Conservation (phyloP, 2,797 vertebrate genomes). For the Syndactyla subalaris region DNA sequence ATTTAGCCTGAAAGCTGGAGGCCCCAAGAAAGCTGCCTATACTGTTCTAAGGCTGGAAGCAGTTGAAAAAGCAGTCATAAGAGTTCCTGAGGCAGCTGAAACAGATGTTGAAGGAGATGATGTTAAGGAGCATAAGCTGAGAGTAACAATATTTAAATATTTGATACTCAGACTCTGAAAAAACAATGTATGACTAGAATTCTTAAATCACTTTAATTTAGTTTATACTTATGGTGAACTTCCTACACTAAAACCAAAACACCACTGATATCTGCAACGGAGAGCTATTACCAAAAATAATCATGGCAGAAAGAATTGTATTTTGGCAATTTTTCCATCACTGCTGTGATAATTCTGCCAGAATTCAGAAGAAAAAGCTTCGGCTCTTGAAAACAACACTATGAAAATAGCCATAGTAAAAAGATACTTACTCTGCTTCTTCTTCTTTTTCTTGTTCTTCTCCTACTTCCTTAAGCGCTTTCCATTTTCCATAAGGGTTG, state of each 20-base stretch:
- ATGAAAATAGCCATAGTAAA: background rate
- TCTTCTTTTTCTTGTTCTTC: conserved; percentile 61
- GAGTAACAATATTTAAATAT: background rate
- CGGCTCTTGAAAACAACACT: background rate
- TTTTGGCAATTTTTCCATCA: background rate
- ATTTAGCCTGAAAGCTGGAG: background rate
- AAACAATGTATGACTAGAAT: background rate
- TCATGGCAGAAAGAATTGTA: background rate
- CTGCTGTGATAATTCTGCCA: background rate
- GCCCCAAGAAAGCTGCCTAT: background rate
- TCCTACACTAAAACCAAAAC: background rate
- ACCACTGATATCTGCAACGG: background rate
- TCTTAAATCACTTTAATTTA: background rate
- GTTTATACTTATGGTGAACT: background rate
- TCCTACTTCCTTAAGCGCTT: conserved; percentile 77
- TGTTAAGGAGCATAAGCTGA: background rate
- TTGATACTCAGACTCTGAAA: background rate
- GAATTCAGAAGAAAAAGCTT: background rate
- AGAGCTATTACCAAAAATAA: background rate
- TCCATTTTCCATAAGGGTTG: conserved; percentile 90
- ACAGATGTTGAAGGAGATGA: background rate
- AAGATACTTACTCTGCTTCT: conserved; percentile 70
- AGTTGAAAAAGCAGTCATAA: background rate
- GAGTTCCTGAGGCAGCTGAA: background rate
- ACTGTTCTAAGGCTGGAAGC: background rate